phyloP scores from a whole-genome alignment of 2,888 invertebrate genomes.

The Myathropa florea region DNA sequence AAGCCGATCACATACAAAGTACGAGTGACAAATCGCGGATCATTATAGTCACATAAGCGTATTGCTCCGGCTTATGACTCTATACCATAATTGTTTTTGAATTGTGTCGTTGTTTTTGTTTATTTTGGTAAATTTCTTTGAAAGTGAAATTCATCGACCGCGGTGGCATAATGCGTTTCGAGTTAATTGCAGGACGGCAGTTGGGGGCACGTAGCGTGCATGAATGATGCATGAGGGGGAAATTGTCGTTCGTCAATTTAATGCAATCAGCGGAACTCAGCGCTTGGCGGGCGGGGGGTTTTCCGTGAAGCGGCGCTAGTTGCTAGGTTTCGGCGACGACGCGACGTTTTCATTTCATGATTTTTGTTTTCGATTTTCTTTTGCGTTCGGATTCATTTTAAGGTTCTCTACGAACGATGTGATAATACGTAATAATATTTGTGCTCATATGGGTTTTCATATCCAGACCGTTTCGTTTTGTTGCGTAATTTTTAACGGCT shows the following conservation, averaged over 20 bases:
- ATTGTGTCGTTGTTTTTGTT: neutral
- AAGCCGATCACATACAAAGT: constrained; percentile 17
- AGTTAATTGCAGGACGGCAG: constrained; percentile 30
- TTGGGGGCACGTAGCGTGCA: constrained; percentile 21
- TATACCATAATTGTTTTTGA: constrained; percentile 21
- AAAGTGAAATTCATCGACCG: constrained; percentile 52
- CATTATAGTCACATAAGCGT: constrained; percentile 26
- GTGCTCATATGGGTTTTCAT: neutral
- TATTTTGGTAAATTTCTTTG: constrained; percentile 36
- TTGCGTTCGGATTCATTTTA: neutral
- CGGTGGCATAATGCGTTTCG: constrained; percentile 40
- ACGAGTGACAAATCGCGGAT: neutral
- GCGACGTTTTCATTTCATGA: neutral
- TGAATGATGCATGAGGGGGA: constrained; percentile 35
- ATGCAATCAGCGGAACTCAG: constrained; percentile 20
- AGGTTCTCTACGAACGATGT: neutral
- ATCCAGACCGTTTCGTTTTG: neutral
- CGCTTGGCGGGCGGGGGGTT: neutral
- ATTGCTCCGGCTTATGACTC: neutral
- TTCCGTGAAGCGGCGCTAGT: constrained; percentile 10
- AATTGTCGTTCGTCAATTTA: constrained; percentile 6
- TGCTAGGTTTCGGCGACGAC: constrained; percentile 7
- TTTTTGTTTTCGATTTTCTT: neutral
- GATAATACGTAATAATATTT: constrained; percentile 22
- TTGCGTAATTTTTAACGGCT: neutral